Conservation (phyloP, 2,797 vertebrate genomes). For the Euthynnus affinis region DNA sequence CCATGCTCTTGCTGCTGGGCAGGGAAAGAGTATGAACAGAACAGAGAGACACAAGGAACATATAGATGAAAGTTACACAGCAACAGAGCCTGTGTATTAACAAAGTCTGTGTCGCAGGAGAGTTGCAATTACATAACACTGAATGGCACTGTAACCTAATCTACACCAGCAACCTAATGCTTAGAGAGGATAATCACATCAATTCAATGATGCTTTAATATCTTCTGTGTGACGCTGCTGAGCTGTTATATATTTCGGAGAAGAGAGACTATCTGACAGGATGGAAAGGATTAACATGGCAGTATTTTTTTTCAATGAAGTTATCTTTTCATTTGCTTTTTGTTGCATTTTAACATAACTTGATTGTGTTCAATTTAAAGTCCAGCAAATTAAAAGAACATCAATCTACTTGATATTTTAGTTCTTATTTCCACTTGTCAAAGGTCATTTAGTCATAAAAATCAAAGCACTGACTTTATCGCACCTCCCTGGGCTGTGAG, state of each 20-base stretch:
- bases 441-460: conserved; percentile 26
- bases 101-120: conserved; percentile 24
- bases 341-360: not conserved
- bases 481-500: conserved; percentile 11
- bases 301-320: not conserved
- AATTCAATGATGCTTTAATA: conserved; percentile 35
- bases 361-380: not conserved
- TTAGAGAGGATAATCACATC: conserved; percentile 47
- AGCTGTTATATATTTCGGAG: conserved; percentile 21
- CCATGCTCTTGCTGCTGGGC: conserved; percentile 44
- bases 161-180: conserved; percentile 47
- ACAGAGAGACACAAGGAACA: conserved; percentile 16
- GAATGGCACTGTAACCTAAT: conserved; percentile 60
- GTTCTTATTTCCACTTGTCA: not conserved
- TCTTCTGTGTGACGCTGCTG: conserved; percentile 1
- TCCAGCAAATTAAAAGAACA: not conserved
- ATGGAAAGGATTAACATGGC: conserved; percentile 8
- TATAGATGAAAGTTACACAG: conserved; percentile 58
- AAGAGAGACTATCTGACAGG: not conserved
- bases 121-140: conserved; percentile 60
- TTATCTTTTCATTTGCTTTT: not conserved
- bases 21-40: conserved; percentile 28
- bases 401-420: conserved; percentile 3
- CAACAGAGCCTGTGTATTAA: conserved; percentile 39
- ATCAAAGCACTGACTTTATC: conserved; percentile 26